A percentile compares a stretch with the other conserved stretches of the same genome.
phyloP scores from a whole-genome alignment of 2,113 vertebrate genomes.

The Phaethornis superciliosus region DNA sequence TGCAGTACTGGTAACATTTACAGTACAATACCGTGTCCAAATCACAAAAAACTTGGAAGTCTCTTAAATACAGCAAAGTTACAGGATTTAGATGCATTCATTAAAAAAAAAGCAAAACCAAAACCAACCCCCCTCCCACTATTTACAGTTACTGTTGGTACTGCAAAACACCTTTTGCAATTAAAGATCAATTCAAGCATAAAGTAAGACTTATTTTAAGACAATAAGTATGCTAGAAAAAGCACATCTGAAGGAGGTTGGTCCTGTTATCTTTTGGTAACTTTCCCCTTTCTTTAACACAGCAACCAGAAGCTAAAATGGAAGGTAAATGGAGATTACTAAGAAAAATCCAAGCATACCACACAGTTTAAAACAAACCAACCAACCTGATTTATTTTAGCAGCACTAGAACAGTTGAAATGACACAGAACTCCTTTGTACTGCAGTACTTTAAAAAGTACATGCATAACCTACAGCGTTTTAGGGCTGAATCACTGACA shows the following conservation, averaged over 20 bases:
- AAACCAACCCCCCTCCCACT: no score
- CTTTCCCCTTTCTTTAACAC: neutral
- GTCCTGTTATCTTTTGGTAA: neutral
- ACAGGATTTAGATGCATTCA: accelerated
- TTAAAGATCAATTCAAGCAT: neutral
- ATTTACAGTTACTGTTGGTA: neutral
- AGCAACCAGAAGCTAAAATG: neutral
- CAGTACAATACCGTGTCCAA: neutral
- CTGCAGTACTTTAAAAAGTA: neutral
- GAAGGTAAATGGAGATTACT: neutral
- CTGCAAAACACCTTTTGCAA: neutral
- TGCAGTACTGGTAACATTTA: neutral
- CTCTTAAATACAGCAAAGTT: neutral
- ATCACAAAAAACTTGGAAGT: neutral
- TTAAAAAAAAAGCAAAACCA: neutral
- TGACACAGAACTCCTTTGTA: neutral
- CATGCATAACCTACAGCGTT: accelerated
- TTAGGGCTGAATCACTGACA: no score
- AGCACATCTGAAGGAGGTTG: neutral
- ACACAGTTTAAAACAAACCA: no score
- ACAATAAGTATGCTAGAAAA: neutral
- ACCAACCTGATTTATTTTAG: neutral
- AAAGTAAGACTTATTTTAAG: neutral
- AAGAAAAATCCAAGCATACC: neutral
- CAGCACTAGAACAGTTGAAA: neutral